Conservation (phyloP, 30 jellyfish, hydroid and myxozoan species). For the Pelagia noctiluca region DNA sequence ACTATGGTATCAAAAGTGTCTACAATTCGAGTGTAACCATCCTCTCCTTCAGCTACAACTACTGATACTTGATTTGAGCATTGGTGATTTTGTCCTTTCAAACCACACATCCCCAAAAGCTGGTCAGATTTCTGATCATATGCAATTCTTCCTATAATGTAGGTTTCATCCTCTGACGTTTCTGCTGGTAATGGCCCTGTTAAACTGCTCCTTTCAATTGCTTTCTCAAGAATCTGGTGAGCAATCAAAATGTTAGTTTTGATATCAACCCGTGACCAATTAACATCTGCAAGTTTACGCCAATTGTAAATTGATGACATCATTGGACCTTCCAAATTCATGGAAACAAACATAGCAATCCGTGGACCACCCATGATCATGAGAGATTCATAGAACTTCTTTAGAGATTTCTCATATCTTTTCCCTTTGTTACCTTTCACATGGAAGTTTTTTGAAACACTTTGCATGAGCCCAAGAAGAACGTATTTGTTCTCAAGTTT, state of each 20-base stretch:
- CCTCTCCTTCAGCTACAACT: background rate
- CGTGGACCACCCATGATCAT: conserved; percentile 3
- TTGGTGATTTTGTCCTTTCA: background rate
- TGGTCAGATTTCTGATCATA: conserved; percentile 17
- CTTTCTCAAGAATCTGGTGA: conserved; percentile 5
- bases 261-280: too few species aligned
- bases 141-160: background rate
- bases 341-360: conserved; percentile 14
- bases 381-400: background rate
- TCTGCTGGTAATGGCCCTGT: background rate
- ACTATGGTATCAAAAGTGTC: background rate
- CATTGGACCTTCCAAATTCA: conserved; percentile 25
- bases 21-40: background rate
- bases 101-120: conserved; percentile 28
- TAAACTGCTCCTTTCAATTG: background rate
- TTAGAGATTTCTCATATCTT: background rate
- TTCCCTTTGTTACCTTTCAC: background rate
- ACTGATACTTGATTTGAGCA: background rate
- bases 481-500: background rate
- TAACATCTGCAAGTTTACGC: too few species aligned
- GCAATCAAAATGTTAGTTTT: background rate
- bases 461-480: background rate
- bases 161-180: conserved; percentile 37
- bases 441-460: background rate
- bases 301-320: conserved; percentile 5